Conservation (phyloP, 2,888 invertebrate species). For the Marasmarcha lunaedactyla region DNA sequence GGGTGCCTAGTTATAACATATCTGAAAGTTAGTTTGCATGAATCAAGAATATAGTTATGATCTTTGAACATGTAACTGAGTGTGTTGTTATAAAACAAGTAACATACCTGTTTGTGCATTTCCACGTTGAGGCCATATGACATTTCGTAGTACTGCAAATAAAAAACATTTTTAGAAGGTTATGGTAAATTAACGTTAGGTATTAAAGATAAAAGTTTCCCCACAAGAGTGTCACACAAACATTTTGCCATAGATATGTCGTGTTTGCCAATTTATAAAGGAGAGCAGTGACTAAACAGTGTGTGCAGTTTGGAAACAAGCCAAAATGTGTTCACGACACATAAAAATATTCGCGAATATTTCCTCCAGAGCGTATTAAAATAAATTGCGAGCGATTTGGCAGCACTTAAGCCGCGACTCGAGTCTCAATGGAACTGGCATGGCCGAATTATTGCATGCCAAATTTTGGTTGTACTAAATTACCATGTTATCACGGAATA, state of each 20-base stretch:
- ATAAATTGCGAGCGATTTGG: slow-evolving; percentile 69
- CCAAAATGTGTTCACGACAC: slow-evolving; percentile 67
- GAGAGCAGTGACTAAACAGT: slow-evolving; percentile 61
- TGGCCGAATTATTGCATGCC: slow-evolving; percentile 54
- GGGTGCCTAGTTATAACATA: too few species aligned
- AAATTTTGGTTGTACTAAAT: slow-evolving; percentile 30
- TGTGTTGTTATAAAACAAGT: too few species aligned
- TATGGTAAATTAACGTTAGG: slow-evolving; percentile 19
- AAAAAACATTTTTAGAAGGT: slow-evolving; percentile 22
- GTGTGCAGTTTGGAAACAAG: slow-evolving; percentile 47
- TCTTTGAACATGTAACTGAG: too few species aligned
- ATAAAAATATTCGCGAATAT: slow-evolving; percentile 65
- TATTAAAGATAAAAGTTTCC: slow-evolving; percentile 29
- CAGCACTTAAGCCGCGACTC: slow-evolving; percentile 69
- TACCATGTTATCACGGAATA: not conserved
- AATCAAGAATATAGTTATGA: too few species aligned
- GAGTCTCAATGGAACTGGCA: slow-evolving; percentile 56
- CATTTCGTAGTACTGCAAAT: slow-evolving; percentile 97
- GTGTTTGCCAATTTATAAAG: slow-evolving; percentile 59
- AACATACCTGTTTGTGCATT: slow-evolving; percentile 95
- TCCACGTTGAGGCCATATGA: slow-evolving; percentile 97
- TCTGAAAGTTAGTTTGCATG: too few species aligned
- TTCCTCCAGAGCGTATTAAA: slow-evolving; percentile 65
- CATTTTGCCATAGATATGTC: slow-evolving; percentile 60
- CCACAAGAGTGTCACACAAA: slow-evolving; percentile 36